Conservation (phyloP, 2,797 vertebrate species). For the Sandelia bainsii region DNA sequence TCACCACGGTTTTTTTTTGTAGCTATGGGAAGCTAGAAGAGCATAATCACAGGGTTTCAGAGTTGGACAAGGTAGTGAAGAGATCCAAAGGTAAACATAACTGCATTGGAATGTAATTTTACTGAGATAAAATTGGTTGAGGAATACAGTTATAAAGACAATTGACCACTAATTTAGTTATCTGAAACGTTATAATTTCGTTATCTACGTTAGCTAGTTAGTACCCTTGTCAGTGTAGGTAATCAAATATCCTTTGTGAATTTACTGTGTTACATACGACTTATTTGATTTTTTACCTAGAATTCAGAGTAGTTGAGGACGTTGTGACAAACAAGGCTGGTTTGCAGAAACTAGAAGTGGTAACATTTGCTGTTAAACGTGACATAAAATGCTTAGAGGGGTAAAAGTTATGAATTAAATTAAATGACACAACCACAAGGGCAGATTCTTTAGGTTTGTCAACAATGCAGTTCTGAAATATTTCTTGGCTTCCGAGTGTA, state of each 20-base stretch:
- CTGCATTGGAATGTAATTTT: neutral
- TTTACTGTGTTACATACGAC: no score
- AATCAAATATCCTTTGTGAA: no score
- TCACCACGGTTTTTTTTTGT: slow-evolving; percentile 4
- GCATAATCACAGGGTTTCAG: slow-evolving; percentile 33
- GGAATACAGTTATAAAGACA: neutral
- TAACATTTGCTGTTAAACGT: neutral
- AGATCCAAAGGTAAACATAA: slow-evolving; percentile 58
- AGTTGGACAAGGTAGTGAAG: slow-evolving; percentile 22
- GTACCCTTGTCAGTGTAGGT: neutral
- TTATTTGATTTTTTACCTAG: neutral
- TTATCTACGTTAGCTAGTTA: neutral
- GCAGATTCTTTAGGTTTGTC: neutral
- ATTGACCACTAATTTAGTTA: neutral
- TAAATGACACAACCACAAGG: neutral
- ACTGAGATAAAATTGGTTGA: neutral
- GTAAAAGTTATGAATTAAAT: neutral
- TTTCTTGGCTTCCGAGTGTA: neutral
- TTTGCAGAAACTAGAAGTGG: neutral
- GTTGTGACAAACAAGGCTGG: neutral
- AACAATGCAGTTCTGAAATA: neutral
- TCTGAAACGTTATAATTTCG: neutral
- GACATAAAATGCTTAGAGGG: neutral
- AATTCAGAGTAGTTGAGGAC: neutral
- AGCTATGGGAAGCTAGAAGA: neutral